These are phyloP conservation scores for Notodonta dromedarius DNA, from an alignment of 2,888 invertebrate genomes.

Conservation along the genomic window DNA sequence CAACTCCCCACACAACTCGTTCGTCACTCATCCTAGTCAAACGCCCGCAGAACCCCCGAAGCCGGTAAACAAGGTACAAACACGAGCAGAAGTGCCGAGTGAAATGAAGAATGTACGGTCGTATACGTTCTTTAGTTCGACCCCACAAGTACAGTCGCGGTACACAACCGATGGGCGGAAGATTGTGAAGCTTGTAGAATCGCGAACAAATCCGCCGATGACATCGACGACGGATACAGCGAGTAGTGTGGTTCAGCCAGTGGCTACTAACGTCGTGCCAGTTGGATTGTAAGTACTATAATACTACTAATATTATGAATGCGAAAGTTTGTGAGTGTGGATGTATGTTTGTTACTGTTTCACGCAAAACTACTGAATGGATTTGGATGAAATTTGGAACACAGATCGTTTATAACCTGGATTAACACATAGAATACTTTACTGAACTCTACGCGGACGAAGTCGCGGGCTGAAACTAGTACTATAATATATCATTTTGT, in stretches of 20 bases:
- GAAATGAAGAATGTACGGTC: background rate
- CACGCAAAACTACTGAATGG: too few species aligned
- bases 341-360: too few species aligned
- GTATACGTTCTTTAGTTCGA: background rate
- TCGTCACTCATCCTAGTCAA: background rate
- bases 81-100: background rate
- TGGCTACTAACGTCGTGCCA: constrained; percentile 49
- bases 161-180: background rate
- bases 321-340: too few species aligned
- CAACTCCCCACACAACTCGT: too few species aligned
- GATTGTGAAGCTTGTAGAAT: background rate
- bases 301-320: too few species aligned
- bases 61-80: background rate
- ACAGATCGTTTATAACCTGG: too few species aligned
- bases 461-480: too few species aligned
- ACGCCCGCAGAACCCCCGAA: background rate
- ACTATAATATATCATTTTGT: too few species aligned
- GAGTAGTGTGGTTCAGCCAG: background rate
- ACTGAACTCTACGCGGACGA: too few species aligned
- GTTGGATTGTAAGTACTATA: constrained; percentile 61
- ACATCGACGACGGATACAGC: background rate
- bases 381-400: too few species aligned
- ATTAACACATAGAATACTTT: too few species aligned
- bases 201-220: background rate
- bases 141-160: background rate